Percentiles rank a stretch among this genome's conserved stretches.
These are phyloP conservation scores for Lutjanus campechanus DNA, from an alignment of 2,797 vertebrate species.

Conservation along the genomic window DNA sequence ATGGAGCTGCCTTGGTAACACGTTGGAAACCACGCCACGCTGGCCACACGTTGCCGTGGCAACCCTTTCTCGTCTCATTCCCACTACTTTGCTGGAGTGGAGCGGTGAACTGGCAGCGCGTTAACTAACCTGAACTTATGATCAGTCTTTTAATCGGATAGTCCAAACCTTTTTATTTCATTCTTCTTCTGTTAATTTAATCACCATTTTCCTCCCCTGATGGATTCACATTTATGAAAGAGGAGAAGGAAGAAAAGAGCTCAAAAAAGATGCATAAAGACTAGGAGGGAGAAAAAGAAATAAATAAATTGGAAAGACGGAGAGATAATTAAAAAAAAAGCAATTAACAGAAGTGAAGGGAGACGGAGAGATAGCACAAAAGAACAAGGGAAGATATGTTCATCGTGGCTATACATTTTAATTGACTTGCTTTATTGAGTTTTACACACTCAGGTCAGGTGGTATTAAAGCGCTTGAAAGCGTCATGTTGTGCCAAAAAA, in stretches of 20 bases:
- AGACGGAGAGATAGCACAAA: background rate
- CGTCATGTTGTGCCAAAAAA: background rate
- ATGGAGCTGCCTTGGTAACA: constrained; percentile 25
- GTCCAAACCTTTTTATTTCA: too few species aligned
- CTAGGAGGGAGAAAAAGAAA: background rate
- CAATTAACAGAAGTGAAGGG: background rate
- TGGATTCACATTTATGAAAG: constrained; percentile 11
- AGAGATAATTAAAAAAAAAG: background rate
- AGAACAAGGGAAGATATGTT: background rate
- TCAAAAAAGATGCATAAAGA: background rate
- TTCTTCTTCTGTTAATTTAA: too few species aligned
- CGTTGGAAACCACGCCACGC: constrained; percentile 41
- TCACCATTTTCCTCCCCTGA: background rate
- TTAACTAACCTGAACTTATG: constrained; percentile 7
- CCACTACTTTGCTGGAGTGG: constrained; percentile 20
- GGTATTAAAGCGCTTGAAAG: constrained; percentile 1
- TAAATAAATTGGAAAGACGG: background rate
- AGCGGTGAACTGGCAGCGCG: constrained; percentile 23
- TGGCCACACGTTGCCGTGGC: constrained; percentile 52
- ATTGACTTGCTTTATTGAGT: constrained; percentile 2
- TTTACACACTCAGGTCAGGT: constrained; percentile 5
- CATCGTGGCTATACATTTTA: background rate
- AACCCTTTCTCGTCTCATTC: constrained; percentile 45
- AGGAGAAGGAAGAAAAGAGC: background rate
- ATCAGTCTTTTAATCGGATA: too few species aligned